These are phyloP conservation scores for Drosophila gunungcola DNA, from an alignment of 1,140 invertebrate species.

Conservation along the genomic window DNA sequence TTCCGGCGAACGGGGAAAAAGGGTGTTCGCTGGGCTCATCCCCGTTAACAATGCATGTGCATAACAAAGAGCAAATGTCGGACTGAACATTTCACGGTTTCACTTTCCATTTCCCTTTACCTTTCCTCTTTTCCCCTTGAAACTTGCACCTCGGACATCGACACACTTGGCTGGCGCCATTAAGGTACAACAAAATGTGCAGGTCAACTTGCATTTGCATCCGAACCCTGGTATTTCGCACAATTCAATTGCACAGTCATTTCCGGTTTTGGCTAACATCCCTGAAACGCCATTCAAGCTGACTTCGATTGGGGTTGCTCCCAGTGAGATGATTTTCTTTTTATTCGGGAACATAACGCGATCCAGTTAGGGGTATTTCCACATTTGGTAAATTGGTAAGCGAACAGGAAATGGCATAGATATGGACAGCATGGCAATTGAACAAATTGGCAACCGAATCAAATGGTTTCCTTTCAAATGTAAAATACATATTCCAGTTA, in stretches of 20 bases:
- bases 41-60: slow-evolving; percentile 71
- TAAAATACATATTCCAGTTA: too few species aligned
- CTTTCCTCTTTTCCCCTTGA: slow-evolving; percentile 6
- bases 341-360: neutral
- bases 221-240: slow-evolving; percentile 32
- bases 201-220: slow-evolving; percentile 45
- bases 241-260: slow-evolving; percentile 76
- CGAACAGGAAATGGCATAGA: neutral
- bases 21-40: neutral
- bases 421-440: neutral
- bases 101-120: slow-evolving; percentile 45
- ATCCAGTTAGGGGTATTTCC: neutral
- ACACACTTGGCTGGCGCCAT: slow-evolving; percentile 57
- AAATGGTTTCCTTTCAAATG: too few species aligned
- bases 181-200: slow-evolving; percentile 49
- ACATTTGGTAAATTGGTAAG: neutral
- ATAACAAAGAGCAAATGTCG: slow-evolving; percentile 59
- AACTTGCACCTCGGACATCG: slow-evolving; percentile 40
- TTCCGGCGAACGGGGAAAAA: slow-evolving; percentile 56
- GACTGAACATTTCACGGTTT: slow-evolving; percentile 66
- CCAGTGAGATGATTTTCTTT: neutral
- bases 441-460: neutral
- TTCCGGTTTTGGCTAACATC: slow-evolving; percentile 53
- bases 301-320: slow-evolving; percentile 10
- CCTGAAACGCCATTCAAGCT: slow-evolving; percentile 8